Percentiles rank a stretch among this genome's conserved stretches.
These are phyloP conservation scores for Erebia epiphron DNA, from an alignment of 2,888 invertebrate species.

Conservation along the genomic window DNA sequence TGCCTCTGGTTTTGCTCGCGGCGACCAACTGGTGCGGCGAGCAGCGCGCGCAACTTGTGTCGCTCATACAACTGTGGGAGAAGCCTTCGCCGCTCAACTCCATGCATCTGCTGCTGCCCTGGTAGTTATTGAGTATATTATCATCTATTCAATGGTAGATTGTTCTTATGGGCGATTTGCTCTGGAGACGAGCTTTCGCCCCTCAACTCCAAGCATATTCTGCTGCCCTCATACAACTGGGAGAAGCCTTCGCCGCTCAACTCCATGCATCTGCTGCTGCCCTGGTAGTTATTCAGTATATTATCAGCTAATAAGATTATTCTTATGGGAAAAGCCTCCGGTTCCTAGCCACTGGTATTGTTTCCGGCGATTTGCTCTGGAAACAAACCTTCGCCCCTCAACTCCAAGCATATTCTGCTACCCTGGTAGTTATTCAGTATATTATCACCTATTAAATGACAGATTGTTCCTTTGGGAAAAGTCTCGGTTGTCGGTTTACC, in stretches of 20 bases:
- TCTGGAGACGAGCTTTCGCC: no score
- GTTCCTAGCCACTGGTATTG: no score
- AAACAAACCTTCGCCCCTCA: no score
- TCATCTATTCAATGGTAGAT: neutral
- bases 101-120: slow-evolving; percentile 94
- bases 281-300: slow-evolving; percentile 85
- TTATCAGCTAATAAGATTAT: neutral
- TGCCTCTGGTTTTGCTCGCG: slow-evolving; percentile 93
- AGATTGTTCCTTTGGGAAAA: no score
- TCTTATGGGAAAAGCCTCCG: no score
- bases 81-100: slow-evolving; percentile 94
- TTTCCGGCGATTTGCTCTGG: no score
- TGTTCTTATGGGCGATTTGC: no score
- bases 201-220: no score
- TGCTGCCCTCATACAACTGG: slow-evolving; percentile 93
- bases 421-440: no score
- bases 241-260: slow-evolving; percentile 92
- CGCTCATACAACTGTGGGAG: slow-evolving; percentile 94
- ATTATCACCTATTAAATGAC: no score
- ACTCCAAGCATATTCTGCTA: no score
- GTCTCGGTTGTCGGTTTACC: no score
- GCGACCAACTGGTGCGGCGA: slow-evolving; percentile 97
- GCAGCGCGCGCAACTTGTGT: slow-evolving; percentile 92
- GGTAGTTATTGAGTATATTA: slow-evolving; percentile 78
- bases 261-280: slow-evolving; percentile 95